Evolutionary conservation across 2,888 invertebrate species (phyloP), one percentile per base, ranked within the genome.

Genomic region (Willowsia nigromaculata): DNA sequence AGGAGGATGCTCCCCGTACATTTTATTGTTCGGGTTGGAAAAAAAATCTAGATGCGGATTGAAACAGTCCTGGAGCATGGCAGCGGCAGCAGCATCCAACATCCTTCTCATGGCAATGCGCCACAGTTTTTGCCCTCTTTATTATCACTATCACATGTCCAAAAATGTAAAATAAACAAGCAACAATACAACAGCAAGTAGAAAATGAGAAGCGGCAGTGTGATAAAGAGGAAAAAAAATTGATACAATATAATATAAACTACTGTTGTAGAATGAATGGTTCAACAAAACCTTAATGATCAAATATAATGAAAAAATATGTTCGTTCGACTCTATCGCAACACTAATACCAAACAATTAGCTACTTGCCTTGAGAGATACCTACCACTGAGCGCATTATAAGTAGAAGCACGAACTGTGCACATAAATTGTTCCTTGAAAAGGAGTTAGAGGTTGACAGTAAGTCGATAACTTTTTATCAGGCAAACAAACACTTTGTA

Each of bases 91-190:
- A n/a, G n/a, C n/a, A n/a, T n/a, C n/a, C n/a, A n/a, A n/a, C 22
- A 71, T 43, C 71, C 40, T 71, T 71, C 22, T 71, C 65, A 0
- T 40, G 22, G n/a, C 25, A n/a, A 68, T 68, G 18, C 25, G 71
- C 43, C 22, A 62, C 76, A 50, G 13, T 47, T 50, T 76, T 76
- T 27, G n/a, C 33, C 50, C 76, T 53, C 15, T 71, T 71, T 43
- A 25, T 76, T 76, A 76, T 76, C 33, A 50, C 76, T 76, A 76
- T 25, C 27, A n/a, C 40, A 71, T 76, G 76, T 76, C 76, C 76
- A 76, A 76, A 76, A 27, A 50, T 76, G 76, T 76, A 50, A 47
- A 76, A 76, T 33, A 76, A 76, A 76, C 50, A 76, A 53, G 9
- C n/a, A 33, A 15, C 33, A 62, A 30, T 6, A n/a, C n/a, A 62